Base-by-base conservation (phyloP, 1,140 invertebrate species). In the Lepidostoma basale region DNA sequence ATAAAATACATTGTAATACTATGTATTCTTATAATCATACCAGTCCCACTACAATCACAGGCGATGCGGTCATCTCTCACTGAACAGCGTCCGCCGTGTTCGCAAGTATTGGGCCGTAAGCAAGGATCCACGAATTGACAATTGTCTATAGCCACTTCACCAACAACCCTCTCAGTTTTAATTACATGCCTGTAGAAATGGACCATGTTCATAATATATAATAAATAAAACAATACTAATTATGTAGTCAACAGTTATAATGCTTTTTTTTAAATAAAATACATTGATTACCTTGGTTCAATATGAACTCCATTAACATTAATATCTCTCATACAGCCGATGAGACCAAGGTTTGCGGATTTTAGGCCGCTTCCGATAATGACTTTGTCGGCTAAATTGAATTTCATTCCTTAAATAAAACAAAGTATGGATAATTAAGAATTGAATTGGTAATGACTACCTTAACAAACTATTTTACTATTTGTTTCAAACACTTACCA, bases 81-180 rank as follows among this genome's bases (percentile, higher is more conserved):
- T 9, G 92, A 91, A 78, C 95, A 98, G 73, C 91, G 89, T 0
- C 94, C 94, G 2, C 89, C 92, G 76, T 98, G 94, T 77, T 97
- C 92, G 76, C 95, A 98, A 39, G 93, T 94, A 72, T 94, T 93
- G 0, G 93, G 93, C 62, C 92, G 81, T 42, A 89, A 88, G 75
- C 95, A 98, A 0, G 95, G 92, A 82, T 97, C 92, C 0, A 96
- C 89, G 70, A 97, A 91, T 69, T 92, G 88, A 78, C 95, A 97
- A 73, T 96, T 94, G 74, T 98, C 95, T 52, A 97, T 83, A 0
- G 92, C 92, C 0, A 97, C 91, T 81, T 95, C 92, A 10, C 93
- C 93, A 3, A 93, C 89, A 3, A 92, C 88, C 73, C 90, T 80
- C 72, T 92, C 88, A 2, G 91, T 92, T 73, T 92, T 91, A 14